Evolutionary conservation across 2,113 vertebrate genomes (phyloP).

Genomic region (Bombycilla garrulus): DNA sequence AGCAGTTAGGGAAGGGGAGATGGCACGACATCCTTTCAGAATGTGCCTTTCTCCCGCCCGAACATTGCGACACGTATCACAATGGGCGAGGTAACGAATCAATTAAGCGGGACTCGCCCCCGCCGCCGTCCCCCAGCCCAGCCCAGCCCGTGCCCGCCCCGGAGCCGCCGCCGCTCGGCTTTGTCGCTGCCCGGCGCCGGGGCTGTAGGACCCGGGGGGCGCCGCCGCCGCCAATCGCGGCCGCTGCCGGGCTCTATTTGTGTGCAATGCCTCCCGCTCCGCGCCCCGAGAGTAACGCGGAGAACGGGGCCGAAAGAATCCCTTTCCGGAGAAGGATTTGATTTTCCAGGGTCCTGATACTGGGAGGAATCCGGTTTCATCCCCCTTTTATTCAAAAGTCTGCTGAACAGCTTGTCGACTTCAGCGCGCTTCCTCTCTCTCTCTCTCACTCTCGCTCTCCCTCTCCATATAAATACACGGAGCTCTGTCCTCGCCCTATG

Average conservation of each 20-base stretch:
- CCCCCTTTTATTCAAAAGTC: conserved; percentile 20
- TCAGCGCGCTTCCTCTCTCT: conserved; percentile 31
- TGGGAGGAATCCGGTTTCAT: conserved; percentile 36
- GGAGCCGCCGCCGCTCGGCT: conserved; percentile 61
- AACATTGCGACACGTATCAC: conserved; percentile 40
- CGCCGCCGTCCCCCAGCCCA: background rate
- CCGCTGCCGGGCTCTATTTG: conserved; percentile 67
- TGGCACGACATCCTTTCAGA: conserved; percentile 29
- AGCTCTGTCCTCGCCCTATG: background rate
- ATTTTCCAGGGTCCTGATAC: conserved; percentile 65
- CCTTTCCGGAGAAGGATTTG: conserved; percentile 73
- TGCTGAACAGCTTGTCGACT: background rate
- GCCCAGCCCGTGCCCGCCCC: conserved; percentile 8
- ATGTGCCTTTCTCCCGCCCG: background rate
- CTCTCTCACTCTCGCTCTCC: background rate
- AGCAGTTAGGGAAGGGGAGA: conserved; percentile 9
- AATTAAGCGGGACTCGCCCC: conserved; percentile 50
- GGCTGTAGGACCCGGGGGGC: conserved; percentile 89
- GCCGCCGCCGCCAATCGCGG: background rate
- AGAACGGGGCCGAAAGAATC: conserved; percentile 75
- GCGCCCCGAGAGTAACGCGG: conserved; percentile 76
- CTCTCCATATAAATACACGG: background rate
- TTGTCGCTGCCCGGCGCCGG: conserved; percentile 52
- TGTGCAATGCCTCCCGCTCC: conserved; percentile 78
- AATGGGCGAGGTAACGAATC: conserved; percentile 69